phyloP scores from a whole-genome alignment of 2,797 vertebrate species.

The Amniataba percoides region DNA sequence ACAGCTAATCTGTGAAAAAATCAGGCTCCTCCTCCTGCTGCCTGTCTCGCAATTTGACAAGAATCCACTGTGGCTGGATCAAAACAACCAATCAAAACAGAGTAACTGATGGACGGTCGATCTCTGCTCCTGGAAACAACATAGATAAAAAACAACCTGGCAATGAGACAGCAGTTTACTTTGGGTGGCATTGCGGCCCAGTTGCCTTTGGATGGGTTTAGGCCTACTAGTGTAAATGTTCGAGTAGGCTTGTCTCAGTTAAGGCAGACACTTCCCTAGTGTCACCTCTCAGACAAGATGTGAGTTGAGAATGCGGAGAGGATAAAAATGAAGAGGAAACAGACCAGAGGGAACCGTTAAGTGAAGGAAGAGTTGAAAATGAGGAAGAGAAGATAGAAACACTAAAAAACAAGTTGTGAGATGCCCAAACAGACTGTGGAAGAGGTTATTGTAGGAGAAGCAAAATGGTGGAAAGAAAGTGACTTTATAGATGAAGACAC shows the following conservation, averaged over 20 bases:
- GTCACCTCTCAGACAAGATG: neutral
- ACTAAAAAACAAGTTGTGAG: neutral
- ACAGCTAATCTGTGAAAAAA: no score
- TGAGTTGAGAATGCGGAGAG: neutral
- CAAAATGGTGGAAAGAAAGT: neutral
- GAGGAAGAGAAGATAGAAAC: neutral
- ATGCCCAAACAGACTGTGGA: neutral
- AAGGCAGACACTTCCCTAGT: neutral
- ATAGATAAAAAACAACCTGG: no score
- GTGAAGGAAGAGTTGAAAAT: neutral
- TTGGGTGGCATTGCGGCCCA: neutral
- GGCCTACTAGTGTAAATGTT: neutral
- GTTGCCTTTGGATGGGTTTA: neutral
- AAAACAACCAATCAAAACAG: no score
- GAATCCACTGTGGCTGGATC: no score
- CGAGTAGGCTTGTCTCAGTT: neutral
- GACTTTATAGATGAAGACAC: conserved; percentile 5
- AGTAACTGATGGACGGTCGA: no score
- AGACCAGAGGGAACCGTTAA: neutral
- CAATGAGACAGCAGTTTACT: neutral
- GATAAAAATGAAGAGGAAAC: neutral
- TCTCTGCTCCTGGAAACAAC: no score
- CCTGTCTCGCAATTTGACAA: no score
- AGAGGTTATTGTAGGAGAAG: neutral
- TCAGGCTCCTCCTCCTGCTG: no score